Conservation (phyloP, 2,888 invertebrate species). For the Drosophila percnosoma region DNA sequence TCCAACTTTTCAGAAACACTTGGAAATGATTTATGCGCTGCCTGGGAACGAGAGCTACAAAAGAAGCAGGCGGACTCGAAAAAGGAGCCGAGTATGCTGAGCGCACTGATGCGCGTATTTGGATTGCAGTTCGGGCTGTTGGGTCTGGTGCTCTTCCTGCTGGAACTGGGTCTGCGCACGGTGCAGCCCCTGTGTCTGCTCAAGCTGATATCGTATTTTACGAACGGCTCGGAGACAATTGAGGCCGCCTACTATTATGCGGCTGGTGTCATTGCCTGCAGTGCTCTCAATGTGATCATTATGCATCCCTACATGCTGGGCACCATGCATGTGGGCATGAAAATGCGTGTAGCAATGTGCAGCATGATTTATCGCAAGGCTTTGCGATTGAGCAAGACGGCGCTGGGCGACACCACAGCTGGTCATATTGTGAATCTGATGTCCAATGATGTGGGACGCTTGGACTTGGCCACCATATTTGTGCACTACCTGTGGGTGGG, state of each 20-base stretch:
- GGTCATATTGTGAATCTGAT: conserved; percentile 94
- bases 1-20: conserved; percentile 82
- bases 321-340: conserved; percentile 88
- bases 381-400: conserved; percentile 89
- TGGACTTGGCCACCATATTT: conserved; percentile 90
- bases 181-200: conserved; percentile 88
- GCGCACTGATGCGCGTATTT: conserved; percentile 86
- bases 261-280: conserved; percentile 89
- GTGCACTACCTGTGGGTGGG: conserved; percentile 97
- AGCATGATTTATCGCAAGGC: conserved; percentile 89
- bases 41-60: conserved; percentile 87
- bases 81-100: conserved; percentile 84
- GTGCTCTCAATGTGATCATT: conserved; percentile 90
- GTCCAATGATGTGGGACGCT: conserved; percentile 95
- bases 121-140: conserved; percentile 87
- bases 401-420: conserved; percentile 90
- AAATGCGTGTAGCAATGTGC: conserved; percentile 89
- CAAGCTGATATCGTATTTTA: conserved; percentile 87
- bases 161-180: conserved; percentile 88
- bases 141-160: conserved; percentile 87
- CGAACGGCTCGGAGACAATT: conserved; percentile 60
- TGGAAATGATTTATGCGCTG: conserved; percentile 87
- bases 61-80: conserved; percentile 76
- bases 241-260: conserved; percentile 91
- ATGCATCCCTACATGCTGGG: conserved; percentile 96